phyloP scores from a whole-genome alignment of 2,797 vertebrate species.

The Otolemur crassicaudatus region DNA sequence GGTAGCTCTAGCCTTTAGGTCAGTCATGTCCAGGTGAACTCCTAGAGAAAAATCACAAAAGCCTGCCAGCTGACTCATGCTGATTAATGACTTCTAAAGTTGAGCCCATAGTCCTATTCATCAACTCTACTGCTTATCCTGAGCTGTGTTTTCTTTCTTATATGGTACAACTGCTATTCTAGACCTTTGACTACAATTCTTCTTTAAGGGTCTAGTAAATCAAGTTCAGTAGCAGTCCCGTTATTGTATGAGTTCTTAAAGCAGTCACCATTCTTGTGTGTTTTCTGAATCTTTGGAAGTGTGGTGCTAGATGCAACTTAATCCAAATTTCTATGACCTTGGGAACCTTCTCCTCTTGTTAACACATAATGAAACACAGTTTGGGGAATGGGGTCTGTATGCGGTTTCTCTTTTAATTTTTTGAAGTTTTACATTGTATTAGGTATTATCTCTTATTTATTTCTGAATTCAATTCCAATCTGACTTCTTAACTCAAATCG shows the following conservation, averaged over 20 bases:
- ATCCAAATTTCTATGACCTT: neutral
- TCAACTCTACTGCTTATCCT: neutral
- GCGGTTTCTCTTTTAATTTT: neutral
- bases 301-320: neutral
- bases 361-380: neutral
- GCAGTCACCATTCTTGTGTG: neutral
- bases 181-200: neutral
- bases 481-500: neutral
- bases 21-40: neutral
- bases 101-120: neutral
- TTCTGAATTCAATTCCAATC: neutral
- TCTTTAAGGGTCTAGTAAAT: neutral
- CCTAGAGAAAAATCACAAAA: neutral
- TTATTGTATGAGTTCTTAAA: slow-evolving; percentile 8
- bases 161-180: neutral
- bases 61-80: neutral
- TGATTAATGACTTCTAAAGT: slow-evolving; percentile 27
- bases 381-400: neutral
- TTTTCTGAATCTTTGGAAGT: neutral
- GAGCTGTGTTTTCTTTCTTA: neutral
- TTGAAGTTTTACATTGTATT: neutral
- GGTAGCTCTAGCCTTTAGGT: neutral
- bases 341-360: neutral
- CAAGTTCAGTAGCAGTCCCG: neutral
- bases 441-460: neutral